Evolutionary conservation across 2,888 invertebrate species (phyloP).

Genomic region (Nineta flava): DNA sequence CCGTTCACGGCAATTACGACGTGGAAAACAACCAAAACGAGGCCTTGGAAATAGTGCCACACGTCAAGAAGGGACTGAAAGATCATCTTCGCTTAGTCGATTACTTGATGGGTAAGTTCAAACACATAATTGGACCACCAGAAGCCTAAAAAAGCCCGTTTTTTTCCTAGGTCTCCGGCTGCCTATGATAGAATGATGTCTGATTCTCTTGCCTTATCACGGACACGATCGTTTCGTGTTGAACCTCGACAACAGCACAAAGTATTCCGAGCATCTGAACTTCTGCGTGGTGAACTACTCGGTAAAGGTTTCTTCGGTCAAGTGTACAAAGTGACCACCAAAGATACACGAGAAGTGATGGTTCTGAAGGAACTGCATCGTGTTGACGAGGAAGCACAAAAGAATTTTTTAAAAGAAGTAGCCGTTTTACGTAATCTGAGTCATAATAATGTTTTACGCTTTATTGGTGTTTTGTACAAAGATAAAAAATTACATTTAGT

Average conservation of each 20-base stretch:
- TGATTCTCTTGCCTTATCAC: constrained; percentile 45
- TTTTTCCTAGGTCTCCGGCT: constrained; percentile 19
- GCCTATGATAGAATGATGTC: constrained; percentile 18
- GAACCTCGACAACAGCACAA: constrained; percentile 45
- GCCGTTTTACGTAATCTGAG: constrained; percentile 78
- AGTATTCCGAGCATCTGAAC: constrained; percentile 82
- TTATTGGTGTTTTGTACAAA: constrained; percentile 86
- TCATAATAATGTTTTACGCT: constrained; percentile 79
- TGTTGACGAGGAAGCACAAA: constrained; percentile 87
- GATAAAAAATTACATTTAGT: constrained; percentile 82
- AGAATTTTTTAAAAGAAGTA: constrained; percentile 85
- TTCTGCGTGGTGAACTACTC: constrained; percentile 73
- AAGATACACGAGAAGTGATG: constrained; percentile 84
- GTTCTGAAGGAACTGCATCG: constrained; percentile 80
- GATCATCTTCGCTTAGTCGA: constrained; percentile 75
- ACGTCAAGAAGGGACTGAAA: constrained; percentile 51
- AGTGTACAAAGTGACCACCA: constrained; percentile 80
- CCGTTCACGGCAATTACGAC: constrained; percentile 43
- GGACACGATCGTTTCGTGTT: constrained; percentile 77
- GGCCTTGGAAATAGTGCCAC: constrained; percentile 9
- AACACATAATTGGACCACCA: too few species aligned
- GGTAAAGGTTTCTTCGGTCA: constrained; percentile 93
- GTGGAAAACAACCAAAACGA: constrained; percentile 20
- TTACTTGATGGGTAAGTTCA: constrained; percentile 45
- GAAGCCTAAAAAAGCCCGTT: too few species aligned